A percentile compares a stretch with the other conserved stretches of the same genome.
Evolutionary conservation across 2,113 vertebrate genomes (phyloP).

Genomic region (Oncorhynchus clarkii): DNA sequence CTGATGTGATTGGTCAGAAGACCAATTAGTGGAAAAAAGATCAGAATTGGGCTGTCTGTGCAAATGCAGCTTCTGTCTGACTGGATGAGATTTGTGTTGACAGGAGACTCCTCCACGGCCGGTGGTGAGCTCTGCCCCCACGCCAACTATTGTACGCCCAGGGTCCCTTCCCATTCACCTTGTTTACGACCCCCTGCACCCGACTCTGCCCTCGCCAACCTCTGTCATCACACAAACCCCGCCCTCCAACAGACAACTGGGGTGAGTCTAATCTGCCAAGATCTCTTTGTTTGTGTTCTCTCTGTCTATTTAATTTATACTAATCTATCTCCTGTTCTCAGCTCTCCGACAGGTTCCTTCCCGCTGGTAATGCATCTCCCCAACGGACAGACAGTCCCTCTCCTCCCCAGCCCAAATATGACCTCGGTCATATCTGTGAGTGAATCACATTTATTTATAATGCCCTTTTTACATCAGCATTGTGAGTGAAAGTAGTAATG

Average conservation of each 20-base stretch:
- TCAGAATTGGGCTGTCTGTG: no score
- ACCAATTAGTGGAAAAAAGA: no score
- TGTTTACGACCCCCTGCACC: slow-evolving; percentile 85
- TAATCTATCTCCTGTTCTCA: slow-evolving; percentile 50
- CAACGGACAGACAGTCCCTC: slow-evolving; percentile 89
- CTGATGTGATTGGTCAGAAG: no score
- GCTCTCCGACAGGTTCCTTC: slow-evolving; percentile 85
- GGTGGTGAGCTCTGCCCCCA: slow-evolving; percentile 81
- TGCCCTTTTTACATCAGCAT: no score
- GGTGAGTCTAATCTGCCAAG: slow-evolving; percentile 71
- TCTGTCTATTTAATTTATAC: slow-evolving; percentile 2
- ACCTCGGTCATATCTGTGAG: slow-evolving; percentile 97
- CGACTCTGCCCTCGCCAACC: slow-evolving; percentile 92
- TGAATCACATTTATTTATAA: no score
- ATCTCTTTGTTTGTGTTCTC: slow-evolving; percentile 19
- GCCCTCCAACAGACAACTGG: slow-evolving; percentile 88
- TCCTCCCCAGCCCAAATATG: slow-evolving; percentile 90
- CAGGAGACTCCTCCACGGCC: slow-evolving; percentile 80
- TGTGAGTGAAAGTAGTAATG: no score
- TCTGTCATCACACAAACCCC: slow-evolving; percentile 96
- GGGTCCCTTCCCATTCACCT: slow-evolving; percentile 90
- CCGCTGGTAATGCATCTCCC: slow-evolving; percentile 92
- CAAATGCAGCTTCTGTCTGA: background rate
- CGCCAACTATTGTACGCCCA: slow-evolving; percentile 91
- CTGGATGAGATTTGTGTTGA: slow-evolving; percentile 17